These are phyloP conservation scores for Caenorhabditis sp. DNA, from an alignment of 2,888 invertebrate genomes.

Conservation along the genomic window DNA sequence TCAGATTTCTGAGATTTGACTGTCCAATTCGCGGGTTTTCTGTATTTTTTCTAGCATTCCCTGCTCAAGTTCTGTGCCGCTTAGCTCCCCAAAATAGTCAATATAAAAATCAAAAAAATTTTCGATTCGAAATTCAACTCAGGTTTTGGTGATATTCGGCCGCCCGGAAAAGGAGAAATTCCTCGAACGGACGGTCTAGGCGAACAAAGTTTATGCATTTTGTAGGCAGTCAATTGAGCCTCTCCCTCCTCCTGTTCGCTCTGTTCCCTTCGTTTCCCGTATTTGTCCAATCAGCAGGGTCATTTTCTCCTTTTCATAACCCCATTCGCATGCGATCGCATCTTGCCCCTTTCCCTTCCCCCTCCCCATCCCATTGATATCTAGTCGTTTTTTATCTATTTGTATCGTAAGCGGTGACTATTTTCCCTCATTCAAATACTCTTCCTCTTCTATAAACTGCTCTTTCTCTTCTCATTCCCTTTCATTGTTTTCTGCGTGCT, in stretches of 20 bases:
- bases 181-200: conserved; percentile 46
- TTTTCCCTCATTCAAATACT: not conserved
- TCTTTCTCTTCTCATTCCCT: conserved; percentile 4
- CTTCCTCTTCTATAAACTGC: not conserved
- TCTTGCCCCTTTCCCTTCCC: conserved; percentile 15
- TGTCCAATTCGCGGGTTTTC: conserved; percentile 5
- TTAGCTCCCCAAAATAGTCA: not conserved
- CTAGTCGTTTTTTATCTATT: conserved; percentile 38
- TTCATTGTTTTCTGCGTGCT: conserved; percentile 17
- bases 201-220: conserved; percentile 55
- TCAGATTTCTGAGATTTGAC: not conserved
- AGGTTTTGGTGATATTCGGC: conserved; percentile 8
- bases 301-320: not conserved
- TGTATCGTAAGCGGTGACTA: conserved; percentile 46
- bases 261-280: conserved; percentile 24
- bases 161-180: not conserved
- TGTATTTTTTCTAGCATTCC: not conserved
- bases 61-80: conserved; percentile 19
- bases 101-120: not conserved
- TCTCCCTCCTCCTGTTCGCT: too few species aligned
- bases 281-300: conserved; percentile 29
- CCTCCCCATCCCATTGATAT: conserved; percentile 1
- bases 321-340: not conserved
- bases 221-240: conserved; percentile 56
- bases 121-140: conserved; percentile 11